Percentiles rank a stretch among this genome's conserved stretches.
phyloP scores from a whole-genome alignment of 2,888 invertebrate genomes.

The Copidosoma aretas region DNA sequence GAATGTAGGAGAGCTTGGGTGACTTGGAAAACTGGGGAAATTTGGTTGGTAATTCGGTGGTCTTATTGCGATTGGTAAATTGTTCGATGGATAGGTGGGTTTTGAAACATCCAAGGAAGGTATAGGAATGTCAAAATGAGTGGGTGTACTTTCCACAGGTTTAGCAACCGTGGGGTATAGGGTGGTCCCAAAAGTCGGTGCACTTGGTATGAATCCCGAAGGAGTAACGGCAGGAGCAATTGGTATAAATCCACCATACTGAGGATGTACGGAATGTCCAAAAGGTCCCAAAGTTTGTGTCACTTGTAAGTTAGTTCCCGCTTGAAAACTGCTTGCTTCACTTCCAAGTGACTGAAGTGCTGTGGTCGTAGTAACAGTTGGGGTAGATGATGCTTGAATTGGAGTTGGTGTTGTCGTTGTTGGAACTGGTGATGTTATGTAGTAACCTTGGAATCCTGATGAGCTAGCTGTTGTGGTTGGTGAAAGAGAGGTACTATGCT shows the following conservation, averaged over 20 bases:
- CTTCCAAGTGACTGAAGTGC: conserved; percentile 38
- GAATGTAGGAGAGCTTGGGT: conserved; percentile 40
- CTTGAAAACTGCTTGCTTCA: conserved; percentile 44
- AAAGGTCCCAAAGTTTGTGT: conserved; percentile 19
- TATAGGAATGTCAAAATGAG: conserved; percentile 56
- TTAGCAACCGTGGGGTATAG: conserved; percentile 11
- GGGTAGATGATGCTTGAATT: neutral
- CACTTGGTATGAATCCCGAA: conserved; percentile 10
- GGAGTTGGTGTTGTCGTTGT: conserved; percentile 16
- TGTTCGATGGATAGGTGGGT: conserved; percentile 36
- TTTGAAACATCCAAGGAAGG: conserved; percentile 46
- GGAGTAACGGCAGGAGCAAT: conserved; percentile 45
- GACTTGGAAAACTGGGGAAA: conserved; percentile 2
- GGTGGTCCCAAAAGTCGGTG: conserved; percentile 45
- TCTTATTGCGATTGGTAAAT: conserved; percentile 11
- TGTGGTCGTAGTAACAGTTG: neutral
- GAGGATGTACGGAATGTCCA: conserved; percentile 42
- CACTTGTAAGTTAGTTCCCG: conserved; percentile 39
- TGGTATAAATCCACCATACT: conserved; percentile 55
- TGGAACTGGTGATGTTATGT: conserved; percentile 21
- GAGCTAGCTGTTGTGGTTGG: conserved; percentile 3
- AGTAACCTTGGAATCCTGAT: conserved; percentile 18
- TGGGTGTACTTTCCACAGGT: conserved; percentile 49
- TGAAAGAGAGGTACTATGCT: neutral
- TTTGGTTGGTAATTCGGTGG: conserved; percentile 3